A percentile compares a stretch with the other conserved stretches of the same genome.
Conservation (phyloP, 1,140 invertebrate species). For the Parasteatoda tepidariorum region DNA sequence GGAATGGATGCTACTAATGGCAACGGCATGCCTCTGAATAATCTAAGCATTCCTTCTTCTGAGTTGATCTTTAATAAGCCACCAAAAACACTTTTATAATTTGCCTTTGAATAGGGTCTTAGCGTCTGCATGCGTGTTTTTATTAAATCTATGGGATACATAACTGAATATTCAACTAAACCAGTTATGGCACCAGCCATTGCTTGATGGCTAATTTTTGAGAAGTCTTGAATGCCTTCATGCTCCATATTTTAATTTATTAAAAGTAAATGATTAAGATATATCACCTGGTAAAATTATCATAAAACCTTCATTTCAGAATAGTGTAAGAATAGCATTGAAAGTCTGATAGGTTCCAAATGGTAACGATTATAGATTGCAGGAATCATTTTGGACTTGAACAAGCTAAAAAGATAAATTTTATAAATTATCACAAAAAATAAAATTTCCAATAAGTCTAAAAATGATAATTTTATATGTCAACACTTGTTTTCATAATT, state of each 20-base stretch:
- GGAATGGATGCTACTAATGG: constrained; percentile 94
- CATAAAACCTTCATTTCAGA: too few relatives aligned
- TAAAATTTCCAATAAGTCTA: too few relatives aligned
- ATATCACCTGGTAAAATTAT: too few relatives aligned
- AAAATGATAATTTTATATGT: too few relatives aligned
- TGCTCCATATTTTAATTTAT: not conserved
- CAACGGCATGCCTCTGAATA: constrained; percentile 90
- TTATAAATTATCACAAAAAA: too few relatives aligned
- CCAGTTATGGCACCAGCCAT: constrained; percentile 95
- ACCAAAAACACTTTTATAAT: constrained; percentile 77
- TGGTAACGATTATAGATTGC: too few relatives aligned
- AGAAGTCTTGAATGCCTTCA: constrained; percentile 13
- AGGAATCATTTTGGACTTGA: too few relatives aligned
- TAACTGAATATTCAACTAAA: constrained; percentile 96
- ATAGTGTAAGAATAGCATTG: too few relatives aligned
- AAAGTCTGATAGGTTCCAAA: too few relatives aligned
- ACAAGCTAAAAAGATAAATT: too few relatives aligned
- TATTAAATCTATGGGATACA: constrained; percentile 97
- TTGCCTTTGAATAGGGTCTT: constrained; percentile 79
- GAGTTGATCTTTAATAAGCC: constrained; percentile 88
- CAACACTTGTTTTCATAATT: too few relatives aligned
- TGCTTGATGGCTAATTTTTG: constrained; percentile 78
- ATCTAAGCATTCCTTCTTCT: constrained; percentile 89
- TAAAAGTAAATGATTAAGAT: too few relatives aligned
- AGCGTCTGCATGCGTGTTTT: constrained; percentile 98